Evolutionary conservation across 2,113 vertebrate genomes (phyloP), one percentile per base, ranked within the genome.

Genomic region (Peucedramus taeniatus): DNA sequence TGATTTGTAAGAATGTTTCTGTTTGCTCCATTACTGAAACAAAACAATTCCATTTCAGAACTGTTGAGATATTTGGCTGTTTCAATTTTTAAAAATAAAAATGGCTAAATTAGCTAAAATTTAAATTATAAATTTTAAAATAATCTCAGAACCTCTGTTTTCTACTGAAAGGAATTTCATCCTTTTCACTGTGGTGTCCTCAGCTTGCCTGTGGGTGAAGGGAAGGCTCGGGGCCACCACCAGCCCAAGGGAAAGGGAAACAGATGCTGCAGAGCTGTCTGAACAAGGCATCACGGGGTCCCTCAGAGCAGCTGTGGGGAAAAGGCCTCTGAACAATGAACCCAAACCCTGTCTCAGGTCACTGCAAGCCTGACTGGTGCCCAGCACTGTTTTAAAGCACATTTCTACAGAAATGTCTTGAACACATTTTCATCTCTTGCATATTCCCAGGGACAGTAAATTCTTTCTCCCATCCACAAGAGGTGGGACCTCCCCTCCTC

Each of bases 241-340:
- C 22, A 66, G 10, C 24, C 47, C 75, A 31, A 23, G 49, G 20
- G 50, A 21, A 61, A 21, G 37, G 79, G 10, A n/a, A 68, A 33
- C 9, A 68, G 35, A 56, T 11, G 19, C 39, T 50, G 47, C 4
- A 2, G 35, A 51, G 4, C 27, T 26, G 74, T 13, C 13, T 64
- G 57, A 35, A 66, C 16, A 2, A 54, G 35, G 22, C 16, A 30
- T 4, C 27, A 7, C 7, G 9, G 11, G 57, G 33, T 9, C 44
- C n/a, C 59, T 42, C 27, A 1, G 47, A 82, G 22, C 13, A 75
- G 21, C 5, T 2, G 1, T 0, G 49, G 2, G 30, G 40, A 53
- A 74, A 71, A 54, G 30, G 13, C 30, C 69, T 45, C 18, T 23
- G 53, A 56, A 6, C 7, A 18, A 71, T 4, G 22, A n/a, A 45